These are phyloP conservation scores for Distichodus sexfasciatus DNA, from an alignment of 2,797 vertebrate species.

Conservation along the genomic window DNA sequence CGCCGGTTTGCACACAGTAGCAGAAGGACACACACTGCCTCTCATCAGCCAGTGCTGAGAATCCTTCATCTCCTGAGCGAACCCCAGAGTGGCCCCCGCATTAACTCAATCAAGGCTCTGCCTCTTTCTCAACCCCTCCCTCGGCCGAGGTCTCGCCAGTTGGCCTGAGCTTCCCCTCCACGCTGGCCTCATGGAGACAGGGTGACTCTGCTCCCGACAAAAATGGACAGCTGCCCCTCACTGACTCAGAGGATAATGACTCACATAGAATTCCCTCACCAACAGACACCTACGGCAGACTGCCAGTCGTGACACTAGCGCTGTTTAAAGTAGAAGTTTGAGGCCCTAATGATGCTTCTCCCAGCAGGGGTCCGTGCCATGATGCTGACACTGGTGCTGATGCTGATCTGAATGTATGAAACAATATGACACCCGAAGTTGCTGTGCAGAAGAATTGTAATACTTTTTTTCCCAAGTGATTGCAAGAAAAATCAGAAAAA, in stretches of 20 bases:
- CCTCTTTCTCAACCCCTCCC: too few relatives aligned
- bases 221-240: background rate
- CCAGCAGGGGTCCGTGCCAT: background rate
- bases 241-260: constrained; percentile 27
- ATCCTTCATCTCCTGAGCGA: constrained; percentile 51
- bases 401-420: too few relatives aligned
- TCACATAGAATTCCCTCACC: background rate
- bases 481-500: background rate
- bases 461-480: too few relatives aligned
- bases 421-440: too few relatives aligned
- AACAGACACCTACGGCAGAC: constrained; percentile 7
- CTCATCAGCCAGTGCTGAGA: constrained; percentile 63
- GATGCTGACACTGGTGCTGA: background rate
- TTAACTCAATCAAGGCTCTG: constrained; percentile 32
- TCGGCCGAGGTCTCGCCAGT: constrained; percentile 40
- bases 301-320: background rate
- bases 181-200: background rate
- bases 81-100: constrained; percentile 3
- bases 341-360: background rate
- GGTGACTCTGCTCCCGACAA: background rate
- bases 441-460: background rate
- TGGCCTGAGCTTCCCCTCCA: constrained; percentile 38
- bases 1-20: constrained; percentile 44
- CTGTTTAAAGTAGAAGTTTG: background rate
- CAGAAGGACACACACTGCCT: constrained; percentile 53